Base-by-base conservation (phyloP, 1,140 invertebrate genomes). In the Drosophila nigromelanica region DNA sequence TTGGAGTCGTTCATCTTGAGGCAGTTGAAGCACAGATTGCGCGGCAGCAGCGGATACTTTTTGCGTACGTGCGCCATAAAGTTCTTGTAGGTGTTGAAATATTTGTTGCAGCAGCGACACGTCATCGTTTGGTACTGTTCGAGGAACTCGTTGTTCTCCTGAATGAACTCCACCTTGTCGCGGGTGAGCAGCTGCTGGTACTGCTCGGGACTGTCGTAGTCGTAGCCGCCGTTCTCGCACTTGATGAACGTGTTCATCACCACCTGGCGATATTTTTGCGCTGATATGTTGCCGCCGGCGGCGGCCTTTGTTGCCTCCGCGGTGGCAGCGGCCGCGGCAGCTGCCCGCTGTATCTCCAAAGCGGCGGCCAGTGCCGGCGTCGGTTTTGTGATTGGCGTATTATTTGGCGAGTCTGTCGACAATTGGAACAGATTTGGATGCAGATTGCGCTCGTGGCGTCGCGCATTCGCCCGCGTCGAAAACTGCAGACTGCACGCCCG, bases 1-100 rank as follows among this genome's bases (percentile, higher is more conserved):
- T 92, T 92, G 8, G 91, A 91, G 24, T 92, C 87, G 55, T 92
- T 92, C 78, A 91, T 81, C 56, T 91, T 92, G 54, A 92, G 74
- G 64, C 91, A 92, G 45, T 92, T 92, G 58, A 92, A 92, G 71
- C 91, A 92, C 0, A 91, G 59, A 42, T 92, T 92, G 42, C 91
- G 77, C 43, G 91, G 87, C 70, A 92, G 52, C 43, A 74, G 55
- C 10, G 82, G 78, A 72, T 92, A 92, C 75, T 92, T 92, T 47
- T 92, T 92, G 42, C 91, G 83, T 59, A 92, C 91, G 50, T 92
- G 91, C n/a, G 90, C 91, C 91, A 92, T 92, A 45, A 92, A 92
- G 59, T 90, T 90, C 70, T 92, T 92, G 50, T 92, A 92, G 6
- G 89, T 91, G 47, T 73, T 81, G 39, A 90, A 91, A 51, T 71